These are phyloP conservation scores for Drosophila insularis DNA, from an alignment of 1,140 invertebrate genomes.

Conservation along the genomic window DNA sequence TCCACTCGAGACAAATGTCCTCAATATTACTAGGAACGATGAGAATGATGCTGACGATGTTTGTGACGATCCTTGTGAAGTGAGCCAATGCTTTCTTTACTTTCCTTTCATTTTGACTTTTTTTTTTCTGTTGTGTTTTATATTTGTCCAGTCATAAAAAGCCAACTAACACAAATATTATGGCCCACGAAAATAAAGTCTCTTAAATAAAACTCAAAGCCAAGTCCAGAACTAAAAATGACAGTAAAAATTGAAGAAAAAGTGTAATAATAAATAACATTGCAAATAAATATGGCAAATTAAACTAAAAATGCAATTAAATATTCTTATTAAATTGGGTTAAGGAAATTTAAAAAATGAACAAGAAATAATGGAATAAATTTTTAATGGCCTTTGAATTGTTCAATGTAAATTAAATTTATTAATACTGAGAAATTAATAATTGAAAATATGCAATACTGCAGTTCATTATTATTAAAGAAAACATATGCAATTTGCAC, in stretches of 20 bases:
- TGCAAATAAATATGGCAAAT: neutral
- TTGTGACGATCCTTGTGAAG: neutral
- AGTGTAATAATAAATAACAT: neutral
- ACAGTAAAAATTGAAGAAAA: neutral
- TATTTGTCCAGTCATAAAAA: constrained; percentile 17
- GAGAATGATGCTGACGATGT: neutral
- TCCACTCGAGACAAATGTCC: constrained; percentile 55
- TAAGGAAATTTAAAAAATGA: no score
- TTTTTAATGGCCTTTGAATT: no score
- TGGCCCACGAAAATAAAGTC: neutral
- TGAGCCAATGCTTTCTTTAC: neutral
- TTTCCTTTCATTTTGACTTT: neutral
- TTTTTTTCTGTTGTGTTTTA: neutral
- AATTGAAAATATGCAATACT: no score
- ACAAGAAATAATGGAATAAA: no score
- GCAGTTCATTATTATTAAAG: no score
- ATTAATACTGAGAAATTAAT: no score
- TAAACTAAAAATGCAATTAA: neutral
- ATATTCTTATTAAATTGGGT: no score
- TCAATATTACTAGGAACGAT: constrained; percentile 6
- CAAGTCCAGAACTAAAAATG: neutral
- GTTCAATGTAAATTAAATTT: no score
- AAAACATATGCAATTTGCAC: no score
- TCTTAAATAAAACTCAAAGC: neutral
- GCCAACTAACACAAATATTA: neutral